Base-by-base conservation (phyloP, 2,113 vertebrate genomes). In the Anthoscopus minutus region DNA sequence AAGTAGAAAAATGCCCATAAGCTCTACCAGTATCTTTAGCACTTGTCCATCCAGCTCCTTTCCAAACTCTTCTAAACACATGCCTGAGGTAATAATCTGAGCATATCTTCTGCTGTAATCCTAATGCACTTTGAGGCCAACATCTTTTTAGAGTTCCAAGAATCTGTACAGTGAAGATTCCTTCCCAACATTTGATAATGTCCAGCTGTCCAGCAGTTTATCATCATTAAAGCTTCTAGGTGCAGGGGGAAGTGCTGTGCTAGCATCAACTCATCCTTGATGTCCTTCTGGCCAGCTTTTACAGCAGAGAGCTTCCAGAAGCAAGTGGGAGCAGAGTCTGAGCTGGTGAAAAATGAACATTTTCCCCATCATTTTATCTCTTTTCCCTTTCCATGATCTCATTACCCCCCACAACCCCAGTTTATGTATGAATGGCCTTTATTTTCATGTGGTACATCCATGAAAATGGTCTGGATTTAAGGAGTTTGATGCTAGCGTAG, bases 181-280 rank as follows among this genome's bases (percentile, higher is more conserved):
- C 30, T 58, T 86, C 47, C 23, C 51, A 67, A 5, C 2, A 2
- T 6, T 15, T 0, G 0, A 3, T 16, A 5, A 5, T 0, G 0
- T 69, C 65, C 61, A 69, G n/a, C n/a, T n/a, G n/a, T 7, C 12
- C 60, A 33, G 28, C 8, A 80, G 50, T 20, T 88, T 33, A 17
- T 60, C 28, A 16, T 45, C 47, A 10, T 47, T 73, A 42, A 35
- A 66, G 30, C 16, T 35, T n/a, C 28, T 28, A 23, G 23, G n/a
- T 78, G 67, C 12, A 47, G 45, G 37, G 35, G 33, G 14, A 86
- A 45, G 25, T 48, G 23, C 48, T 77, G 2, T 65, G 37, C 28
- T 62, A 80, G 23, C 23, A 65, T 70, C 51, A 31, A 18, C 33
- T 83, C 24, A 54, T 33, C 14, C 54, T 35, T 77, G 25, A 33